These are phyloP conservation scores for Tragelaphus imberbis DNA, from an alignment of 2,113 vertebrate species.

Conservation along the genomic window DNA sequence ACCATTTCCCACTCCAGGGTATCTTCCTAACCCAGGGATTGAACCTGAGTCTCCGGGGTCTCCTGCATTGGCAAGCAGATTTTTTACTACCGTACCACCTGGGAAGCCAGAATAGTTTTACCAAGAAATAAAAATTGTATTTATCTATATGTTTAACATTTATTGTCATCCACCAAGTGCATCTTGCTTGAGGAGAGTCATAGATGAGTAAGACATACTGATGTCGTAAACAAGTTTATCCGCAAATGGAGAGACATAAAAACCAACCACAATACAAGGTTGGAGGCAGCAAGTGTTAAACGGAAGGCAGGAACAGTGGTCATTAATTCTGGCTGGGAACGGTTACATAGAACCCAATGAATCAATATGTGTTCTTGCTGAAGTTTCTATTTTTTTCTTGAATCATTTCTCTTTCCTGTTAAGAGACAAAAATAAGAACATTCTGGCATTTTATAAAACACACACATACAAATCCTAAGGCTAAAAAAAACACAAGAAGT, in stretches of 20 bases:
- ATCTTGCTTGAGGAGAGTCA: background rate
- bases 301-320: background rate
- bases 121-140: background rate
- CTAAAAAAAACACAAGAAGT: background rate
- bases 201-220: background rate
- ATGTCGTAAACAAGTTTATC: background rate
- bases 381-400: background rate
- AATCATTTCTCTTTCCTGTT: conserved; percentile 33
- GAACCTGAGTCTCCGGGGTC: background rate
- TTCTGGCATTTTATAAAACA: background rate
- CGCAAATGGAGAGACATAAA: background rate
- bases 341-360: background rate
- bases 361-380: background rate
- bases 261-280: background rate
- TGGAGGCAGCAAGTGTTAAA: background rate
- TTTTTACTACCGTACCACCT: background rate
- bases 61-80: background rate
- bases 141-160: background rate
- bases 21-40: background rate
- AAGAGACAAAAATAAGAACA: conserved; percentile 21
- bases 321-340: background rate
- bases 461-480: background rate
- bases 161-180: background rate
- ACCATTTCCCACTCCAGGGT: background rate
- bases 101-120: background rate